Conservation (phyloP, 2,797 vertebrate genomes). For the Mormyrus proboscirostris region DNA sequence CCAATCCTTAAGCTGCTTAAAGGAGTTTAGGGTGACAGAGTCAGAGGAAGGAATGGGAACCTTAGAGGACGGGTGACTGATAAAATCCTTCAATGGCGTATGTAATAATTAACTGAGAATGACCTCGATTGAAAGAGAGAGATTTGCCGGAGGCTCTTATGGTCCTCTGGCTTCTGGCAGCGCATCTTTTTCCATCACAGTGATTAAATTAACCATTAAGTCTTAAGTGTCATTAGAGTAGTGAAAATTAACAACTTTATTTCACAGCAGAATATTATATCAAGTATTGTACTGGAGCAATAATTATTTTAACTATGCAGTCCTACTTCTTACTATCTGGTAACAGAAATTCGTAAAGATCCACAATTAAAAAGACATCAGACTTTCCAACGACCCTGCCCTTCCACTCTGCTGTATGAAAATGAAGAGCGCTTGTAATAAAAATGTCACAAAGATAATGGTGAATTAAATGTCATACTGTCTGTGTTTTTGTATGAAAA, state of each 20-base stretch:
- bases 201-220: background rate
- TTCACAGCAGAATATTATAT: background rate
- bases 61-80: background rate
- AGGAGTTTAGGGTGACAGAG: background rate
- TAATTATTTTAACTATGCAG: conserved; percentile 24
- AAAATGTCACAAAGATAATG: background rate
- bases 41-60: background rate
- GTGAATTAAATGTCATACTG: background rate
- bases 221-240: background rate
- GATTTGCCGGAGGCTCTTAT: background rate
- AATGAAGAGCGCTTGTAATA: background rate
- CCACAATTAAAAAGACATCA: background rate
- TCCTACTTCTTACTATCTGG: background rate
- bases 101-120: background rate
- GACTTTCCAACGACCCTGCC: no score
- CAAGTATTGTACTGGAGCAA: conserved; percentile 15
- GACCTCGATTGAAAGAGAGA: background rate
- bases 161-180: background rate
- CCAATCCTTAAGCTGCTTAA: background rate
- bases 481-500: conserved; percentile 21
- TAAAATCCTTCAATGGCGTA: background rate
- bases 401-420: background rate
- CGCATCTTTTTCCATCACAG: background rate
- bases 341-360: background rate
- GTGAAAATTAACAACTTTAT: background rate